Evolutionary conservation across 2,797 vertebrate genomes (phyloP), one percentile per base, ranked within the genome.

Genomic region (Naso thynnoides): DNA sequence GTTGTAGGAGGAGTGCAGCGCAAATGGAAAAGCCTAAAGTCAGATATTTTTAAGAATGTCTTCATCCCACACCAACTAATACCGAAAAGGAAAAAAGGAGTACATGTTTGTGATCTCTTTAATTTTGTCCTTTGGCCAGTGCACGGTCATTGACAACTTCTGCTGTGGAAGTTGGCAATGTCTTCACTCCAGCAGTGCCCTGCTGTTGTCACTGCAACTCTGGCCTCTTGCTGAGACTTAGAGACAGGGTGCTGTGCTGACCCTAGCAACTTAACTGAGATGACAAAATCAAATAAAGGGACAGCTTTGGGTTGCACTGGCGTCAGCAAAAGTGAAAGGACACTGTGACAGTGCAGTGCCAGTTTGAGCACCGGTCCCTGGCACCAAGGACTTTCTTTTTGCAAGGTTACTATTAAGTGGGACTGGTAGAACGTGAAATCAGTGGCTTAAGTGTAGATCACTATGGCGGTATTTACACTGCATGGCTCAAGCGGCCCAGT

Each of bases 241-340:
- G 21, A 61, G 54, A 70, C 42, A 39, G 52, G 59, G 55, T 75
- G 59, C 56, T 23, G 66, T 79, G 72, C 67, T 85, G 85, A 89
- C 76, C 83, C 69, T 19, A 73, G 82, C 85, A 86, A 75, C 62
- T 81, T 81, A 52, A 73, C 63, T 10, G 64, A 70, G 65, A 69
- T 63, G 61, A 68, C 77, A 58, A 84, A 90, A 90, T 90, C 73
- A 87, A 88, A 92, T 72, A 67, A 85, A 60, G 38, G 71, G 62
- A 75, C 74, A 75, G 61, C 80, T 83, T 69, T 83, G 56, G 57
- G 72, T 80, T 78, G 55, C 54, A 53, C 19, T 42, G 38, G 57
- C 83, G 83, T 87, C 87, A 85, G 89, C 88, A 86, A 55, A 88
- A 85, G 71, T 72, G 65, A 81, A 57, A 85, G 79, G 78, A 80